These are phyloP conservation scores for Calidris pugnax DNA, from an alignment of 2,113 vertebrate genomes.

Conservation along the genomic window DNA sequence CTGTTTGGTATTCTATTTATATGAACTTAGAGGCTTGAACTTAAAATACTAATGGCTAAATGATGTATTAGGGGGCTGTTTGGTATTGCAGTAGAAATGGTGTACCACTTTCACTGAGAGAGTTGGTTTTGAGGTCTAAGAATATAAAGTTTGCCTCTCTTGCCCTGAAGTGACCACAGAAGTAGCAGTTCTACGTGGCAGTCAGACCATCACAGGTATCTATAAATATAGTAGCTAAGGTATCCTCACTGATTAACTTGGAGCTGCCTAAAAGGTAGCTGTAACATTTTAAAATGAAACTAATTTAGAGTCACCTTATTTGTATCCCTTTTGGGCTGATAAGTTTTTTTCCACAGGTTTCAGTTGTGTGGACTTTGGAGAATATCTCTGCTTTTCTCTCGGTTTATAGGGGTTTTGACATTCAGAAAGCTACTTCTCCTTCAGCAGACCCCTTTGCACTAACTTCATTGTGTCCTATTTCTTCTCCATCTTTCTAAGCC, in stretches of 20 bases:
- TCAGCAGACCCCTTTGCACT: neutral
- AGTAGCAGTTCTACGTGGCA: neutral
- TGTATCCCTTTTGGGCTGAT: neutral
- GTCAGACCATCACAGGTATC: neutral
- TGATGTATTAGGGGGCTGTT: neutral
- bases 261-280: neutral
- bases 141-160: neutral
- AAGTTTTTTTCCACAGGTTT: neutral
- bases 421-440: neutral
- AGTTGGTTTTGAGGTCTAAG: neutral
- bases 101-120: neutral
- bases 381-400: neutral
- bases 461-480: neutral
- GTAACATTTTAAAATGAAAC: fast-evolving
- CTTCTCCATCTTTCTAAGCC: neutral
- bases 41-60: neutral
- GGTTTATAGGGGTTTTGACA: too few species aligned
- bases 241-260: neutral
- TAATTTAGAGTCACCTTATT: neutral
- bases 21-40: neutral
- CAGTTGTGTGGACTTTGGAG: neutral
- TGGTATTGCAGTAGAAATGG: neutral
- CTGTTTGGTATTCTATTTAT: neutral
- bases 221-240: neutral
- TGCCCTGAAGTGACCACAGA: neutral